Percentiles rank a stretch among this genome's conserved stretches.
These are phyloP conservation scores for Catocala fraxini DNA, from an alignment of 2,888 invertebrate species.

Conservation along the genomic window DNA sequence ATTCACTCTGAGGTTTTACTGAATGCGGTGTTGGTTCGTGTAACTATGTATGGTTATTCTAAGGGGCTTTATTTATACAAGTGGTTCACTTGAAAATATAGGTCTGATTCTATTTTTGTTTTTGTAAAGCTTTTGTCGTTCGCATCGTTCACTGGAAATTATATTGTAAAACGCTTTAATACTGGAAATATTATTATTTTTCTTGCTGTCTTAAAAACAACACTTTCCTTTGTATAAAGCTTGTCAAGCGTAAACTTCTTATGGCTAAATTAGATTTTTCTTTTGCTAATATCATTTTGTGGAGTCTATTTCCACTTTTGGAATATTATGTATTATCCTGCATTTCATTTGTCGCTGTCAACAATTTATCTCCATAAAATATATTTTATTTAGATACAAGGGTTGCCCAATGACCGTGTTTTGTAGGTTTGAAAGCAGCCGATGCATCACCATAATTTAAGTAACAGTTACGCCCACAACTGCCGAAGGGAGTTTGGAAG, in stretches of 20 bases:
- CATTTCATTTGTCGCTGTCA: too few relatives aligned
- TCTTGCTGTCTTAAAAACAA: too few relatives aligned
- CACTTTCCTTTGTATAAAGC: too few relatives aligned
- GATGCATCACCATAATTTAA: conserved; percentile 27
- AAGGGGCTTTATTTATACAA: conserved; percentile 26
- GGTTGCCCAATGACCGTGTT: conserved; percentile 14
- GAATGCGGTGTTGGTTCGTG: conserved; percentile 14
- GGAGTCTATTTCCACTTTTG: too few relatives aligned
- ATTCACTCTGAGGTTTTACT: conserved; percentile 20
- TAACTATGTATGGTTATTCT: conserved; percentile 19
- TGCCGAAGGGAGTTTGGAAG: conserved; percentile 21
- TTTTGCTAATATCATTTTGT: too few relatives aligned
- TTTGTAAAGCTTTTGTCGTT: conserved; percentile 6
- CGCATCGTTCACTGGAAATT: not conserved
- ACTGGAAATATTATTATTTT: too few relatives aligned
- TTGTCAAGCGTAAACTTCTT: too few relatives aligned
- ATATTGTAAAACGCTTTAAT: not conserved
- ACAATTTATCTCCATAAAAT: conserved; percentile 5
- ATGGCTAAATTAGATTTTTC: too few relatives aligned
- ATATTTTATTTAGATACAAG: conserved; percentile 13
- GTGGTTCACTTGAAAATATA: conserved; percentile 29
- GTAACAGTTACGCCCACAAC: conserved; percentile 21
- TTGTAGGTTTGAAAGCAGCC: conserved; percentile 12
- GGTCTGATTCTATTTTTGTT: conserved; percentile 23
- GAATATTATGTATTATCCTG: too few relatives aligned